Evolutionary conservation across 1,140 invertebrate genomes (phyloP), one percentile per base, ranked within the genome.

Genomic region (Drosophila quadrilineata): DNA sequence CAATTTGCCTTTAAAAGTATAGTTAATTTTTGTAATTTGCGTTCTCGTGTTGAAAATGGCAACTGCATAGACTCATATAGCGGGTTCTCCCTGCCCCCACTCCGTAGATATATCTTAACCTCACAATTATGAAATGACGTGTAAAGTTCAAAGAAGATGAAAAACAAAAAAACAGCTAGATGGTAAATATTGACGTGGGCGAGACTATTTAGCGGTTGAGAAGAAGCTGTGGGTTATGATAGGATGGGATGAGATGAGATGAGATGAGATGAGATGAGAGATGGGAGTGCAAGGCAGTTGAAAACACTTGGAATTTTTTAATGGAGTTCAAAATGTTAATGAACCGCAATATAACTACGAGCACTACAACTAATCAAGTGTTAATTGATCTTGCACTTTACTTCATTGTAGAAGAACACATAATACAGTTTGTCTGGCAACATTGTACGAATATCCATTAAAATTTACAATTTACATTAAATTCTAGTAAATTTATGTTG

Each of bases 261-360:
- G n/a, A n/a, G n/a, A n/a, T n/a, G n/a, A n/a, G n/a, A n/a, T n/a
- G n/a, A n/a, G n/a, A n/a, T n/a, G n/a, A n/a, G n/a, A n/a, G n/a
- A n/a, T n/a, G n/a, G n/a, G 2, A 41, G 1, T 41, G 12, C 5
- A 33, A 6, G 31, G 29, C 10, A 3, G 24, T 50, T 14, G 1
- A 53, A 43, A 43, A 38, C 10, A 35, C 8, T n/a, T n/a, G n/a
- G n/a, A n/a, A n/a, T n/a, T 35, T 62, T 14, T 2, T 29, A 26
- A 3, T 43, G 12, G 6, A 48, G 72, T 36, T 66, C 53, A 75
- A 66, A n/a, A 45, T 40, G 57, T 64, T 63, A 77, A 76, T 50
- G 41, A 68, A 36, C 56, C 14, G 19, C 24, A 12, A 16, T 33
- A 48, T 6, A 9, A 14, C n/a, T n/a, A n/a, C n/a, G n/a, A n/a